These are phyloP conservation scores for Caranx melampygus DNA, from an alignment of 2,113 vertebrate species.

Conservation along the genomic window DNA sequence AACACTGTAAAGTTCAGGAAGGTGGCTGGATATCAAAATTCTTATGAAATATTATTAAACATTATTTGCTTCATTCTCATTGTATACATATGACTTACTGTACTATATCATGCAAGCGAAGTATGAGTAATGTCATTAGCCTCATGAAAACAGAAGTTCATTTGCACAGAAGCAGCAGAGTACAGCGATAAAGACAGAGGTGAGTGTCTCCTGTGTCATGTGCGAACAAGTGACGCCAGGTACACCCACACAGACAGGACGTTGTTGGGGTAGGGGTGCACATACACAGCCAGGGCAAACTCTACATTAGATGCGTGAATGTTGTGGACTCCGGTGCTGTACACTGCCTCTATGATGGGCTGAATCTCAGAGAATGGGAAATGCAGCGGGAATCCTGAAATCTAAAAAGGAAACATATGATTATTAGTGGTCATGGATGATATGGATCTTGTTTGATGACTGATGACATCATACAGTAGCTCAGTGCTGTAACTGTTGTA, in stretches of 20 bases:
- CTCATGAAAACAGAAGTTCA: not conserved
- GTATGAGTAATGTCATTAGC: not conserved
- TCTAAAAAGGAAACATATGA: slow-evolving; percentile 75
- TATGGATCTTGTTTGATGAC: not conserved
- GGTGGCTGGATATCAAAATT: not conserved
- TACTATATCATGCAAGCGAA: not conserved
- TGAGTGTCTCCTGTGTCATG: slow-evolving; percentile 35
- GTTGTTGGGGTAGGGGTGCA: slow-evolving; percentile 94
- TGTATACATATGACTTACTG: not conserved
- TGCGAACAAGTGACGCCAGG: slow-evolving; percentile 91
- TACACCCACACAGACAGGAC: slow-evolving; percentile 97
- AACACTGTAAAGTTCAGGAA: not conserved
- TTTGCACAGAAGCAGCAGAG: too few relatives aligned
- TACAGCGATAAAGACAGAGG: not conserved
- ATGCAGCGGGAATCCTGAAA: slow-evolving; percentile 96
- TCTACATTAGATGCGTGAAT: slow-evolving; percentile 88
- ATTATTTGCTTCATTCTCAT: not conserved
- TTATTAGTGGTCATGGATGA: slow-evolving; percentile 1
- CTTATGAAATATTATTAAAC: not conserved
- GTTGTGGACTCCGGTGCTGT: slow-evolving; percentile 94
- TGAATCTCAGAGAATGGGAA: slow-evolving; percentile 92
- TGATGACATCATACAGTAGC: slow-evolving; percentile 11
- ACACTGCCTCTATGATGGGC: slow-evolving; percentile 91
- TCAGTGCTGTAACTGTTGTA: not conserved
- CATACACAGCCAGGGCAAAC: slow-evolving; percentile 94